Percentiles rank a stretch among this genome's conserved stretches.
These are phyloP conservation scores for Seira sanloemensis DNA, from an alignment of 2,888 invertebrate species.

Conservation along the genomic window DNA sequence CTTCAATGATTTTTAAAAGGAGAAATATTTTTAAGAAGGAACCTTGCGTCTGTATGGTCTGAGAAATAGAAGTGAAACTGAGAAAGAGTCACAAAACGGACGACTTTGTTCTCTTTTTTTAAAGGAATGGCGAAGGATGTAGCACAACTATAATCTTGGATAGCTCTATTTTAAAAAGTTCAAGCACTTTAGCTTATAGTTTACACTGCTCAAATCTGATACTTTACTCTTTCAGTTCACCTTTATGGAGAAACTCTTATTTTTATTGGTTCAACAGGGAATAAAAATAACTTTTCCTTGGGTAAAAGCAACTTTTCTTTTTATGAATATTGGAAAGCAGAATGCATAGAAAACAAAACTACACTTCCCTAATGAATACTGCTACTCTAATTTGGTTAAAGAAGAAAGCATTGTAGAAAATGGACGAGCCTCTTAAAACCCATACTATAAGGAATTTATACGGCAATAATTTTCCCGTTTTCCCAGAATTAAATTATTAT, in stretches of 20 bases:
- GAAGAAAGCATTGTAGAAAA: neutral
- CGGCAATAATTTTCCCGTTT: neutral
- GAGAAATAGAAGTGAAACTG: too few relatives aligned
- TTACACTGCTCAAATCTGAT: neutral
- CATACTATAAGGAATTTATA: neutral
- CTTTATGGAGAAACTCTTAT: neutral
- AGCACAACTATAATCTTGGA: slow-evolving; percentile 30
- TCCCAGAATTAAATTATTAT: neutral
- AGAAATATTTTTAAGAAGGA: slow-evolving; percentile 9
- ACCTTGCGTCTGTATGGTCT: too few relatives aligned
- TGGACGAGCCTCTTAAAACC: neutral
- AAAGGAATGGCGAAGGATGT: neutral
- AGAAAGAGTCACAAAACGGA: too few relatives aligned
- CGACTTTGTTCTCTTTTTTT: too few relatives aligned
- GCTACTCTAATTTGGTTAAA: neutral
- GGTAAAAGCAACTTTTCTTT: neutral
- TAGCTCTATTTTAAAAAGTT: neutral
- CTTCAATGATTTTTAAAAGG: slow-evolving; percentile 58
- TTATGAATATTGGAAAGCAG: neutral
- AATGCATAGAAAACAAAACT: neutral
- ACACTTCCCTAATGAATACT: neutral
- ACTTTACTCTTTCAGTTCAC: neutral
- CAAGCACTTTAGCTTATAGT: neutral
- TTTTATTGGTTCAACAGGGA: neutral
- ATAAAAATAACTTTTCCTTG: neutral